These are phyloP conservation scores for Acanthopleura granulata DNA, from an alignment of 2,888 invertebrate species.

Conservation along the genomic window DNA sequence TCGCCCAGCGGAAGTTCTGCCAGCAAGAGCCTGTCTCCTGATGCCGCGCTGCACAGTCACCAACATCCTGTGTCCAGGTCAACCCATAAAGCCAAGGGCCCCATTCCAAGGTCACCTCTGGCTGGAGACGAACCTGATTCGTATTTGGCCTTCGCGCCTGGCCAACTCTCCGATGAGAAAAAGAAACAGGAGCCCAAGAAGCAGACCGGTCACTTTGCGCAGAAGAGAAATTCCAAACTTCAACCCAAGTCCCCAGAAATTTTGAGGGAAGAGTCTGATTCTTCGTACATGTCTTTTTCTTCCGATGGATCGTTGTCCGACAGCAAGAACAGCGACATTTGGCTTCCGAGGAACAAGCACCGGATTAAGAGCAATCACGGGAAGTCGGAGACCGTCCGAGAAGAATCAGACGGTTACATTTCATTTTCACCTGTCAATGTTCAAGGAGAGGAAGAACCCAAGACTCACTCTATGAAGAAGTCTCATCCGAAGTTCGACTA, in stretches of 20 bases:
- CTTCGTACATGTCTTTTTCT: conserved; percentile 15
- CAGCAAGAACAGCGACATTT: conserved; percentile 9
- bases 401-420: conserved; percentile 7
- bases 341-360: background rate
- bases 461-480: background rate
- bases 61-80: background rate
- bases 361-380: background rate
- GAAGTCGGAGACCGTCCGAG: background rate
- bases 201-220: background rate
- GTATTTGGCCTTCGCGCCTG: background rate
- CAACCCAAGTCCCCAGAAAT: conserved; percentile 2
- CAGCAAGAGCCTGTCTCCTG: background rate
- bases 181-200: background rate
- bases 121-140: conserved; percentile 2
- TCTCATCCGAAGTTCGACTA: background rate
- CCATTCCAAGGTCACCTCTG: conserved; percentile 1
- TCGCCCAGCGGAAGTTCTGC: background rate
- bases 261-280: background rate
- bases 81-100: background rate
- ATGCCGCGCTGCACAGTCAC: background rate
- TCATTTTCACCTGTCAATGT: conserved; percentile 14
- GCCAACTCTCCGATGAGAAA: background rate
- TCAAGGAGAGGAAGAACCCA: background rate
- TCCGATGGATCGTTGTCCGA: conserved; percentile 14
- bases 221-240: background rate